Conservation (phyloP, 1,140 invertebrate species). For the Drosophila bipectinata region DNA sequence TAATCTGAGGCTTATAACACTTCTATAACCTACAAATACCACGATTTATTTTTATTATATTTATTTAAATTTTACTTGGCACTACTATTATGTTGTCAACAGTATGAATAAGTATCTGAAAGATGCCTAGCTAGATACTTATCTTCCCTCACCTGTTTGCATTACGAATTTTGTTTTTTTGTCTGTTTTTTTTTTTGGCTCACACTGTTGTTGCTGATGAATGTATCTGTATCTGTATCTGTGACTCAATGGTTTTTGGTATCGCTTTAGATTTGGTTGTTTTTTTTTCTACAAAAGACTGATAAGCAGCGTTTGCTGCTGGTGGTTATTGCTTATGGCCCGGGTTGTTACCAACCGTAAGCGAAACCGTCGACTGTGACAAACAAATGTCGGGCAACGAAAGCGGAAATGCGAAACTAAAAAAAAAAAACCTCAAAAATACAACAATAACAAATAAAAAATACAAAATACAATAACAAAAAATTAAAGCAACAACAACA, state of each 20-base stretch:
- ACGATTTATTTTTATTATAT: neutral
- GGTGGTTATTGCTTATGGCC: neutral
- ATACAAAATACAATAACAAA: constrained; percentile 6
- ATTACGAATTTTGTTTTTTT: constrained; percentile 59
- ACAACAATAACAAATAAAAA: constrained; percentile 14
- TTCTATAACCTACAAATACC: too few relatives aligned
- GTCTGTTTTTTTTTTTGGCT: constrained; percentile 31
- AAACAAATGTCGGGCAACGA: constrained; percentile 65
- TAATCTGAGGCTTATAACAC: too few relatives aligned
- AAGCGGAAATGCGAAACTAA: constrained; percentile 78
- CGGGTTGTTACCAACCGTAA: constrained; percentile 62
- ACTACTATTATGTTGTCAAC: neutral
- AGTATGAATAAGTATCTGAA: neutral
- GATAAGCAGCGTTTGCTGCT: constrained; percentile 35
- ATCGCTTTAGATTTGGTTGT: constrained; percentile 52
- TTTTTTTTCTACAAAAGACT: constrained; percentile 54
- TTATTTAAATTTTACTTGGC: neutral
- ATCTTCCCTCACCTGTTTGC: constrained; percentile 26
- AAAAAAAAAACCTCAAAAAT: constrained; percentile 19
- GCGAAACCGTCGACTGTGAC: constrained; percentile 65
- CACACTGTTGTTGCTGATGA: constrained; percentile 1
- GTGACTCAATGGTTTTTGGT: constrained; percentile 50
- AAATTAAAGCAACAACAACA: constrained; percentile 32
- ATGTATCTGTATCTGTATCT: constrained; percentile 22
- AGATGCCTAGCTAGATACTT: constrained; percentile 9